These are phyloP conservation scores for Protomyctophum bolini DNA, from an alignment of 2,113 vertebrate species.

Conservation along the genomic window DNA sequence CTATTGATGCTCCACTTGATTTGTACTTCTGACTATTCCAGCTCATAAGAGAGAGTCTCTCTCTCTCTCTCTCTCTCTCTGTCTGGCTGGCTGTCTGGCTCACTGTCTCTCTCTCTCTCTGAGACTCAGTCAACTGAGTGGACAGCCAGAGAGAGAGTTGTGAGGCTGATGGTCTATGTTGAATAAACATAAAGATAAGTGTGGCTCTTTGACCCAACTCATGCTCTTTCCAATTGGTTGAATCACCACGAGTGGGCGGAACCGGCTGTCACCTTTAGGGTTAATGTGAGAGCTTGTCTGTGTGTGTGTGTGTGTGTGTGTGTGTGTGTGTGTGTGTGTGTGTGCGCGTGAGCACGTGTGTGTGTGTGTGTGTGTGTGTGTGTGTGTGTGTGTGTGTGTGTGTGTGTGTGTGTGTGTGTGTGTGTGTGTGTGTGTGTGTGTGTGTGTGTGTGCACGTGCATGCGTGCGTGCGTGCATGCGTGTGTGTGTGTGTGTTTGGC, in stretches of 20 bases:
- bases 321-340: not conserved
- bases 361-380: not conserved
- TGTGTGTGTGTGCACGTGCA: not conserved
- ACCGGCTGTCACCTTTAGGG: slow-evolving; percentile 8
- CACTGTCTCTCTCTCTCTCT: slow-evolving; percentile 4
- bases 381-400: slow-evolving; percentile 1
- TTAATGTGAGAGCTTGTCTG: not conserved
- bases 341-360: not conserved
- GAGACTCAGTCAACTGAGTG: slow-evolving; percentile 10
- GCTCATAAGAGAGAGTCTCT: no score
- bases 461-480: not conserved
- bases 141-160: not conserved
- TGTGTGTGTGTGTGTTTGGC: not conserved
- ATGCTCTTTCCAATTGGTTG: slow-evolving; percentile 46
- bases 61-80: not conserved
- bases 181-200: slow-evolving; percentile 47
- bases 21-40: no score
- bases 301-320: not conserved
- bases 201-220: slow-evolving; percentile 46
- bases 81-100: not conserved
- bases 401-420: not conserved
- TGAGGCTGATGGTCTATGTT: slow-evolving; percentile 17
- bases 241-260: slow-evolving; percentile 38
- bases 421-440: not conserved
- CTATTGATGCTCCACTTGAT: no score